Evolutionary conservation across 2,113 vertebrate genomes (phyloP), one percentile per base, ranked within the genome.

Genomic region (Cyprinodon variegatus): DNA sequence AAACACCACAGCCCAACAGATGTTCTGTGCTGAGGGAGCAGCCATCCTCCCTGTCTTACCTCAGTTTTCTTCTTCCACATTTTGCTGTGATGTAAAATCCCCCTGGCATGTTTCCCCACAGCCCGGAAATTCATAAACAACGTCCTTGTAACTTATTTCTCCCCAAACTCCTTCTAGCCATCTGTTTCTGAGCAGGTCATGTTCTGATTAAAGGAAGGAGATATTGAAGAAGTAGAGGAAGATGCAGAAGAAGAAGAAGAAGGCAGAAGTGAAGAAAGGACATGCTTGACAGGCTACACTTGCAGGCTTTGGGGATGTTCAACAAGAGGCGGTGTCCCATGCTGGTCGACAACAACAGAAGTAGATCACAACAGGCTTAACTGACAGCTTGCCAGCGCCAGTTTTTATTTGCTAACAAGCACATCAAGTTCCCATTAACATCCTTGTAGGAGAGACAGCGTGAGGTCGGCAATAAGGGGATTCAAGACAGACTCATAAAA

Each of bases 111-210:
- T 82, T 77, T 69, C 65, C 29, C 11, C 65, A 82, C 76, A 78
- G 69, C 68, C 63, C 76, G 82, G 65, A 82, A 88, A 86, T 83
- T 89, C 87, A 88, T 77, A 91, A 92, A 90, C 86, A 89, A 82
- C 38, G 79, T 89, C 88, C 88, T 89, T 90, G 87, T 83, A 87
- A 90, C 86, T 90, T 87, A 71, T 87, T 85, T 84, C 79, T 89
- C 78, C 82, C 85, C 50, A 71, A 89, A 86, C 82, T 92, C 82
- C 70, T 73, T 85, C 65, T 65, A 74, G 20, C 89, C 92, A 93
- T 92, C 88, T 92, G 91, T 81, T 88, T 74, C 45, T 22, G 79
- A 81, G 78, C 61, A 66, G 85, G 89, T 90, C 82, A 77, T 75
- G 74, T 68, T 61, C 74, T 74, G 66, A 85, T 37, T 14, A 40